Evolutionary conservation across 2,113 vertebrate genomes (phyloP), one percentile per base, ranked within the genome.

Genomic region (Barnardius zonarius): DNA sequence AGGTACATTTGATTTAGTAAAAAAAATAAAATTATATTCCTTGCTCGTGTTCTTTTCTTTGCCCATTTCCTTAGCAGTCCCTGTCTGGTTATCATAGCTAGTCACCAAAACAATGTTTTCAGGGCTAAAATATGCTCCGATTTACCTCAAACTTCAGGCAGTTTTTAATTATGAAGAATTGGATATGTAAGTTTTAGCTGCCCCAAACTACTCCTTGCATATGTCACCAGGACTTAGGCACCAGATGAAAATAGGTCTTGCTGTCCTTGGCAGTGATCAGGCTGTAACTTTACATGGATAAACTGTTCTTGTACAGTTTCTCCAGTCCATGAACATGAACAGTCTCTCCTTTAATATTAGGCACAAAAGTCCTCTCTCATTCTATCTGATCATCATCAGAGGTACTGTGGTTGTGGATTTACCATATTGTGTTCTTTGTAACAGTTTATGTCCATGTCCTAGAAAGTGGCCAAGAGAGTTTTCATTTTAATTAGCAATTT

Each of bases 281-380:
- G 55, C 24, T 88, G 7, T 81, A 66, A 78, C 90, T 94, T 89
- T n/a, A 73, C 3, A 27, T 22, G 20, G 87, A 82, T 88, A 88
- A 90, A 69, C 57, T 90, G 80, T 78, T 94, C 83, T 83, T 79
- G 43, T 84, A 83, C 48, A 68, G 31, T 91, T 95, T 94, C 48
- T 72, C 43, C 30, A 75, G 30, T 24, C 8, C 11, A 61, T 18
- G 20, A 70, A 59, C 14, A 30, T 28, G 20, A 91, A 39, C 73
- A 78, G 12, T 20, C 6, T 76, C 44, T 88, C 68, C 30, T 86
- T 69, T 75, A 76, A 17, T 64, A 81, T 43, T 37, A 73, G 68
- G 17, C 15, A 68, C 31, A 27, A 10, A 86, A 78, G 10, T 73
- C 17, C 16, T 79, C 63, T 83, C 41, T 41, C 19, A 73, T 87